A percentile compares a stretch with the other conserved stretches of the same genome.
Evolutionary conservation across 37 sponge, comb jelly and placozoan species (phyloP).

Genomic region (Diacarnus erythraeanus): DNA sequence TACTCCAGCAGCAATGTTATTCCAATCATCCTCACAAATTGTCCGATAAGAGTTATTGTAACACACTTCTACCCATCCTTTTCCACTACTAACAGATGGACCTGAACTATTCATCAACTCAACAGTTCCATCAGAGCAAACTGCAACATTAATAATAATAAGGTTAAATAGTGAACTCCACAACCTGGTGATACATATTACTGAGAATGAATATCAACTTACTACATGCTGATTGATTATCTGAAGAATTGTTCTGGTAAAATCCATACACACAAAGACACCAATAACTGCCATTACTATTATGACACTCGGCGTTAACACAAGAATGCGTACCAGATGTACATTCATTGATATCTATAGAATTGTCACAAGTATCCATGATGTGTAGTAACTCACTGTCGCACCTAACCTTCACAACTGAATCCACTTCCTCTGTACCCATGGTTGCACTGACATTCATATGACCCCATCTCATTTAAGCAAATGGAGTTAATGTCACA

Average conservation of each 20-base stretch:
- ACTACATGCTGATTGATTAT: not conserved
- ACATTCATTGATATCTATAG: constrained; percentile 21
- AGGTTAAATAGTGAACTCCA: not conserved
- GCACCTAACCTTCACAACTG: not conserved
- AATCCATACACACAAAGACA: not conserved
- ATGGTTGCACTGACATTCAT: constrained; percentile 22
- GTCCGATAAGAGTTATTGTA: constrained; percentile 5
- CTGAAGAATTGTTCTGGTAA: not conserved
- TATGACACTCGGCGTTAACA: constrained; percentile 12
- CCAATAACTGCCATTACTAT: not conserved
- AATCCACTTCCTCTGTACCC: constrained; percentile 47
- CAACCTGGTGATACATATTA: not conserved
- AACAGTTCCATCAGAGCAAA: constrained; percentile 27
- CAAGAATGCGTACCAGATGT: not conserved
- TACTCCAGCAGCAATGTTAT: constrained; percentile 20
- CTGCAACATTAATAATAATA: no score
- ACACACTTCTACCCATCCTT: constrained; percentile 34
- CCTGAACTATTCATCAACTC: constrained; percentile 8
- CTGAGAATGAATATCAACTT: not conserved
- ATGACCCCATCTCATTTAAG: constrained; percentile 23
- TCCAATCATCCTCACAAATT: constrained; percentile 31
- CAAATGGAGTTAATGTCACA: constrained; percentile 23
- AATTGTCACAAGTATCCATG: not conserved
- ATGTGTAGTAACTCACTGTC: not conserved
- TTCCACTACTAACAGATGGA: not conserved